Percentiles rank a stretch among this genome's conserved stretches.
These are phyloP conservation scores for Drosophila lacertosa DNA, from an alignment of 1,140 invertebrate species.

Conservation along the genomic window DNA sequence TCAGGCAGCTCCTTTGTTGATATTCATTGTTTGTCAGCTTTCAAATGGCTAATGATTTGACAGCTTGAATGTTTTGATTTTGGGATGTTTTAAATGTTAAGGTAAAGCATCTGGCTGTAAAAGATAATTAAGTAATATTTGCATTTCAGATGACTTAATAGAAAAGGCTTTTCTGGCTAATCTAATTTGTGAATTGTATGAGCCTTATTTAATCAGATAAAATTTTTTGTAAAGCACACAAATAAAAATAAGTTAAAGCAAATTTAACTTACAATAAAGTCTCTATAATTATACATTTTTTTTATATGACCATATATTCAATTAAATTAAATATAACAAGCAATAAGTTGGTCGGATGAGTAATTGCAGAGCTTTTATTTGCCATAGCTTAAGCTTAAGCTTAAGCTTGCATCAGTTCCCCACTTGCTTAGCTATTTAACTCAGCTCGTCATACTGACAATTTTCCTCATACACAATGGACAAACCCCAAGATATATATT, in stretches of 20 bases:
- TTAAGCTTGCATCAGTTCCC: background rate
- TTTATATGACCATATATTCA: too few relatives aligned
- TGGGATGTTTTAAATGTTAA: background rate
- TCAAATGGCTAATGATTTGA: slow-evolving; percentile 21
- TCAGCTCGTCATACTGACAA: background rate
- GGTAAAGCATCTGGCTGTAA: too few relatives aligned
- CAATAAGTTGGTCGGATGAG: background rate
- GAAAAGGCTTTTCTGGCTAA: too few relatives aligned
- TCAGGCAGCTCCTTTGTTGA: slow-evolving; percentile 7
- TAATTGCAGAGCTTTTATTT: background rate
- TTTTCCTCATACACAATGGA: slow-evolving; percentile 1
- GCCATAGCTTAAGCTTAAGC: background rate
- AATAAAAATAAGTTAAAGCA: too few relatives aligned
- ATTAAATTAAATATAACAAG: background rate
- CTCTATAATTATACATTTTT: too few relatives aligned
- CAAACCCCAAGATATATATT: slow-evolving; percentile 16
- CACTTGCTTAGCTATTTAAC: slow-evolving; percentile 1
- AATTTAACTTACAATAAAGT: too few relatives aligned
- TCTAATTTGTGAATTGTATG: too few relatives aligned
- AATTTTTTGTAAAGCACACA: too few relatives aligned
- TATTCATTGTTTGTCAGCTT: slow-evolving; percentile 16
- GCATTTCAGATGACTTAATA: too few relatives aligned
- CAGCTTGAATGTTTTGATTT: background rate
- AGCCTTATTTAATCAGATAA: too few relatives aligned
- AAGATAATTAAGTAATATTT: too few relatives aligned